Base-by-base conservation (phyloP, 2,113 vertebrate species). In the Myxocyprinus asiaticus region DNA sequence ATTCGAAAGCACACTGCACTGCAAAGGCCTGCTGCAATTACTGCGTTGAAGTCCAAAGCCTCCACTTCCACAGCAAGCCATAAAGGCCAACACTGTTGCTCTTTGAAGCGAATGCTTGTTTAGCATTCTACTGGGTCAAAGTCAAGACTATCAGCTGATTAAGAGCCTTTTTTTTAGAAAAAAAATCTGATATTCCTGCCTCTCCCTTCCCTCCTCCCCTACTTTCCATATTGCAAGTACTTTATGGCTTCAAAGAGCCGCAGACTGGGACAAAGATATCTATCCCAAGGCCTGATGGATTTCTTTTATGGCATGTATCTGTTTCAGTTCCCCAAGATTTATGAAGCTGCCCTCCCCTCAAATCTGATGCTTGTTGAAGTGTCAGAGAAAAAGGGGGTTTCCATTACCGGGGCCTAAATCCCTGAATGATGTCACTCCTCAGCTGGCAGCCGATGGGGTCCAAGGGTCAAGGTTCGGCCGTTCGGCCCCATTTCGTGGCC, bases 351-450 rank as follows among this genome's bases (percentile, higher is more conserved):
- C 61, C 61, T 12, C 43, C 67, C 56, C 62, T 55, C 58, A 56
- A 63, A 79, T 76, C 77, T 67, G 50, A 76, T 64, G 45, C 65
- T 43, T 62, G 7, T 51, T 33, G 22, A 15, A 82, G 64, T 79
- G 65, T 61, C 61, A 11, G n/a, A 76, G 51, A n/a, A 56, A 75
- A 80, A 71, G 76, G 63, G 6, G 12, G 6, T 42, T 63, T 72
- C 67, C 65, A 64, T 72, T 67, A 71, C 50, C 67, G 80, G 73
- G 67, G 33, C 22, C 67, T 64, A 67, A 58, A 65, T 59, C 53
- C 62, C 55, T 77, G 67, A 77, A 77, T 83, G 82, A 83, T 80
- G 78, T 80, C 82, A 77, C 10, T 66, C 61, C 44, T 56, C 56
- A 43, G 70, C 64, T 53, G 70, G 77, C 71, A 70, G 58, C 50